Evolutionary conservation across 2,113 vertebrate species (phyloP).

Genomic region (Axis porcinus): DNA sequence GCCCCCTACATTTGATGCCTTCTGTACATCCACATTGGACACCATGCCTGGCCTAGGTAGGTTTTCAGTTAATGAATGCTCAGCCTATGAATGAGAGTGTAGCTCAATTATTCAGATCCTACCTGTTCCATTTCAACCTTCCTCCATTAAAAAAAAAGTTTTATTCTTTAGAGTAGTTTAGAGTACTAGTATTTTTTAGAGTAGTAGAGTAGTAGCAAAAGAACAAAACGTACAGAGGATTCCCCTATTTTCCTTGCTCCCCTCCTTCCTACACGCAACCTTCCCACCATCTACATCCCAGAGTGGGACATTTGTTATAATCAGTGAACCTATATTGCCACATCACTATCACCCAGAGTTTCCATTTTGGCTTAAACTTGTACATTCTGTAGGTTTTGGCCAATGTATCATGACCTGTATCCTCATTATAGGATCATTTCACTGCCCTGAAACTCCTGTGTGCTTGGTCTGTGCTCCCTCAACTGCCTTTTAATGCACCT

Average conservation of each 20-base stretch:
- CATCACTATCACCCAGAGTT: neutral
- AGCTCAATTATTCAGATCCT: neutral
- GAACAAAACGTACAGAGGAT: neutral
- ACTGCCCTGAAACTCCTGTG: neutral
- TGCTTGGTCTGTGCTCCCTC: neutral
- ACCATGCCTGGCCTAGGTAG: neutral
- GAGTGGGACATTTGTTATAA: neutral
- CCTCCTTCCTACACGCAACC: neutral
- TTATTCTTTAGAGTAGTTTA: neutral
- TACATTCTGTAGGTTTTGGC: neutral
- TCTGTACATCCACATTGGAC: neutral
- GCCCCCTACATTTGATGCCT: neutral
- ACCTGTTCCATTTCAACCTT: neutral
- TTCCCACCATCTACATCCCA: no score
- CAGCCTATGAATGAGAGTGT: neutral
- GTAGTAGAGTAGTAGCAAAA: no score
- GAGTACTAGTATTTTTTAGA: no score
- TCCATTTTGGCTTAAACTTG: neutral
- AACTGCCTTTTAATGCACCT: neutral
- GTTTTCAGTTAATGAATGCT: neutral
- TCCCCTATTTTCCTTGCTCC: neutral
- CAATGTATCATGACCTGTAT: no score
- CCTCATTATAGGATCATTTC: neutral
- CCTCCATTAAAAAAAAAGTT: neutral
- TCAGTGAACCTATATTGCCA: neutral